These are phyloP conservation scores for Pelvicachromis taeniatus DNA, from an alignment of 2,113 vertebrate species.

Conservation along the genomic window DNA sequence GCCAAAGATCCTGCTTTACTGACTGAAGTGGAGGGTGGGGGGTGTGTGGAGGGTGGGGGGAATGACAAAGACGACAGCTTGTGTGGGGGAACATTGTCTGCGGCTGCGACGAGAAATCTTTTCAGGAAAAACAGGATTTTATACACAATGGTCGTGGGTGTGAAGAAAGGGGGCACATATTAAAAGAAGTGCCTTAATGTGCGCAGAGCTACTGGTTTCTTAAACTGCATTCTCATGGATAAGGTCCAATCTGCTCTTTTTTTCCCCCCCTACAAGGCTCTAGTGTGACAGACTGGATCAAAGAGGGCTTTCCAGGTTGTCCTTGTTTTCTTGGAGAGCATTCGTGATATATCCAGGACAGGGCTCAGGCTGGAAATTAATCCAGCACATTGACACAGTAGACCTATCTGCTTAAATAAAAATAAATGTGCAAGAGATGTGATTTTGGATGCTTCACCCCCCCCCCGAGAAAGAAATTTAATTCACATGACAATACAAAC, in stretches of 20 bases:
- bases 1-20: constrained; percentile 72
- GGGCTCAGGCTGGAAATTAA: constrained; percentile 29
- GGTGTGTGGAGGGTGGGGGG: not conserved
- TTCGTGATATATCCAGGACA: constrained; percentile 64
- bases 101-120: constrained; percentile 74
- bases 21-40: constrained; percentile 49
- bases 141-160: constrained; percentile 78
- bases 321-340: constrained; percentile 61
- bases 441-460: not conserved
- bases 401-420: constrained; percentile 20
- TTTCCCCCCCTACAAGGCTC: constrained; percentile 35
- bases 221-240: constrained; percentile 70
- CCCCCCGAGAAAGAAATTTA: not conserved
- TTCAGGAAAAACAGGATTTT: constrained; percentile 78
- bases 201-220: constrained; percentile 64
- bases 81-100: constrained; percentile 80
- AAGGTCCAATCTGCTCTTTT: constrained; percentile 62
- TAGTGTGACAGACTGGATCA: constrained; percentile 68
- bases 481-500: not conserved
- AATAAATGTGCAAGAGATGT: not conserved
- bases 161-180: constrained; percentile 75
- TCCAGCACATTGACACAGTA: constrained; percentile 25
- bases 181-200: constrained; percentile 73
- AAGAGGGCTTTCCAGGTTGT: constrained; percentile 64
- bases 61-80: constrained; percentile 75